A percentile compares a stretch with the other conserved stretches of the same genome.
phyloP scores from a whole-genome alignment of 2,888 invertebrate species.

The Cerceris ruficornis region DNA sequence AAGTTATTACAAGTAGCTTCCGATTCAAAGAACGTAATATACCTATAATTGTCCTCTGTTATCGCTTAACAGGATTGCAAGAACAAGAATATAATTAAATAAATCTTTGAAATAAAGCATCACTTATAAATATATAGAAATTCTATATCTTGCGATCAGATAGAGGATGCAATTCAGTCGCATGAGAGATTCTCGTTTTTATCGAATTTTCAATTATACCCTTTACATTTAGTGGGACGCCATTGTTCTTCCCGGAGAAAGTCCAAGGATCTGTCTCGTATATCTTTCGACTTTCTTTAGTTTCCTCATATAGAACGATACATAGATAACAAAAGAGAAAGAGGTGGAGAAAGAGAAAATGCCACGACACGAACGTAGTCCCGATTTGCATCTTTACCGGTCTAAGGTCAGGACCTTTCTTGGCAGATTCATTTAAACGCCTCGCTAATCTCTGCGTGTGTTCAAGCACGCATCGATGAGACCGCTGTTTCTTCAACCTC shows the following conservation, averaged over 20 bases:
- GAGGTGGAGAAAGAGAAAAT: conserved; percentile 30
- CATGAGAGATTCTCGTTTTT: neutral
- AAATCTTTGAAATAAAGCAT: too few species aligned
- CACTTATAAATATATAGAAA: neutral
- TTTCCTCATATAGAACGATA: neutral
- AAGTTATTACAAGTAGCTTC: too few species aligned
- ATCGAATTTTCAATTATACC: conserved; percentile 3
- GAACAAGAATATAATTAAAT: too few species aligned
- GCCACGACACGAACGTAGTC: neutral
- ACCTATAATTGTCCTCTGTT: too few species aligned
- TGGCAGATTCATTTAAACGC: neutral
- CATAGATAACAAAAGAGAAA: conserved; percentile 26
- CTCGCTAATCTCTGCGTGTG: conserved; percentile 1
- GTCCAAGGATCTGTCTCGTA: conserved; percentile 33
- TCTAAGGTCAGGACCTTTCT: conserved; percentile 33
- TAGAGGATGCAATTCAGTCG: neutral
- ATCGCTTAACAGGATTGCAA: too few species aligned
- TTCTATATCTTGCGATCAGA: neutral
- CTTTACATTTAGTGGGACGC: conserved; percentile 23
- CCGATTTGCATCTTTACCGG: conserved; percentile 27
- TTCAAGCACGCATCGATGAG: neutral
- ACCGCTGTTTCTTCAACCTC: too few species aligned
- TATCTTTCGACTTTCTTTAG: conserved; percentile 18
- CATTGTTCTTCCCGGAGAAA: conserved; percentile 43
- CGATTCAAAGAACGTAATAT: too few species aligned